These are phyloP conservation scores for Gymnodraco acuticeps DNA, from an alignment of 2,797 vertebrate species.

Conservation along the genomic window DNA sequence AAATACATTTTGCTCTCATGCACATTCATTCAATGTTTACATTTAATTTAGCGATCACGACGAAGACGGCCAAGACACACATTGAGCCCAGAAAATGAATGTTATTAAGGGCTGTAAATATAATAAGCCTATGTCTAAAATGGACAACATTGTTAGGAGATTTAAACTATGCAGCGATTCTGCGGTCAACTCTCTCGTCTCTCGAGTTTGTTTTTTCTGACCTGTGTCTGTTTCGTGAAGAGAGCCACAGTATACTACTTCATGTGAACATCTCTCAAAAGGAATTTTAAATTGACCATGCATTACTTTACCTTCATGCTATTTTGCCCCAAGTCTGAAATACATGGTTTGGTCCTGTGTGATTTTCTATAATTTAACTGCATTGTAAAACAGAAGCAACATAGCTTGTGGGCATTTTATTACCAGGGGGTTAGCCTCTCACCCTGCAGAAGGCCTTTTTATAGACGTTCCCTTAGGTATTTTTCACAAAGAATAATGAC, in stretches of 20 bases:
- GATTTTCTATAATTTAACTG: conserved; percentile 24
- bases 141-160: too few relatives aligned
- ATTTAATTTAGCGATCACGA: too few relatives aligned
- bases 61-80: too few relatives aligned
- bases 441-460: conserved; percentile 29
- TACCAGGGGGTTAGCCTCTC: conserved; percentile 14
- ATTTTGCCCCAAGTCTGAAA: conserved; percentile 7
- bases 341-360: background rate
- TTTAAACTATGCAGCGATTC: too few relatives aligned
- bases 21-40: too few relatives aligned
- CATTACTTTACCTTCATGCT: background rate
- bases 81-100: too few relatives aligned
- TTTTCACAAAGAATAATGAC: conserved; percentile 41
- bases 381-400: background rate
- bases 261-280: conserved; percentile 14
- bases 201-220: too few relatives aligned
- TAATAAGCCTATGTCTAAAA: too few relatives aligned
- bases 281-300: background rate
- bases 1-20: too few relatives aligned
- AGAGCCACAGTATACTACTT: background rate
- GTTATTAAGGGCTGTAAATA: too few relatives aligned
- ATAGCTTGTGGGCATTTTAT: conserved; percentile 21
- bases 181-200: too few relatives aligned
- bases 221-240: too few relatives aligned
- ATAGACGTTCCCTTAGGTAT: conserved; percentile 30